A percentile compares a stretch with the other conserved stretches of the same genome.
Conservation (phyloP, 2,888 invertebrate genomes). For the Mythimna vitellina region DNA sequence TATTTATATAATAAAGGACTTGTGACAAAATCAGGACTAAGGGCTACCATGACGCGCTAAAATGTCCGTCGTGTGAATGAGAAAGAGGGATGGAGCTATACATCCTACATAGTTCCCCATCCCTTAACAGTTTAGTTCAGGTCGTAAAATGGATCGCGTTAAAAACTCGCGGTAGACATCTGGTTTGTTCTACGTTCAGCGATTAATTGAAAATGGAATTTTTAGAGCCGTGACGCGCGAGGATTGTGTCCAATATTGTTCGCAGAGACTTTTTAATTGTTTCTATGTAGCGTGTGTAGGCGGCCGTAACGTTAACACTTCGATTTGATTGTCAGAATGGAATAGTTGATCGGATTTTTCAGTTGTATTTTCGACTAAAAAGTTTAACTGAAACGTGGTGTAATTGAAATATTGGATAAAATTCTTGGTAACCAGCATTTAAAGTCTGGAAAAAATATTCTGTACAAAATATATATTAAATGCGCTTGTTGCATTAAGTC, state of each 20-base stretch:
- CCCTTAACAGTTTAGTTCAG: too few species aligned
- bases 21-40: background rate
- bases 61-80: too few species aligned
- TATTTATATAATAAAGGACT: background rate
- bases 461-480: too few species aligned
- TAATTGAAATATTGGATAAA: background rate
- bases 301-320: constrained; percentile 24
- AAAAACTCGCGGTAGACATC: background rate
- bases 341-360: constrained; percentile 27
- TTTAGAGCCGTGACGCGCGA: constrained; percentile 42
- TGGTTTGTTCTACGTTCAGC: constrained; percentile 20
- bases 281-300: constrained; percentile 23
- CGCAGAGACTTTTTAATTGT: constrained; percentile 44
- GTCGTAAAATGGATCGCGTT: too few species aligned
- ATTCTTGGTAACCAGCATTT: too few species aligned
- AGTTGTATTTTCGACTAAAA: background rate
- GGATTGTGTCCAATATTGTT: constrained; percentile 45
- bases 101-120: too few species aligned
- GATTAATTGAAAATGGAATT: constrained; percentile 65
- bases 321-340: constrained; percentile 43
- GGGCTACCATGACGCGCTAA: too few species aligned
- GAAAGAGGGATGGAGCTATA: too few species aligned
- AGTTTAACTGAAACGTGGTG: background rate
- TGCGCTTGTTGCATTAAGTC: too few species aligned
- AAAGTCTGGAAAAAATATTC: too few species aligned